Base-by-base conservation (phyloP, 2,797 vertebrate species). In the Podargus strigoides region DNA sequence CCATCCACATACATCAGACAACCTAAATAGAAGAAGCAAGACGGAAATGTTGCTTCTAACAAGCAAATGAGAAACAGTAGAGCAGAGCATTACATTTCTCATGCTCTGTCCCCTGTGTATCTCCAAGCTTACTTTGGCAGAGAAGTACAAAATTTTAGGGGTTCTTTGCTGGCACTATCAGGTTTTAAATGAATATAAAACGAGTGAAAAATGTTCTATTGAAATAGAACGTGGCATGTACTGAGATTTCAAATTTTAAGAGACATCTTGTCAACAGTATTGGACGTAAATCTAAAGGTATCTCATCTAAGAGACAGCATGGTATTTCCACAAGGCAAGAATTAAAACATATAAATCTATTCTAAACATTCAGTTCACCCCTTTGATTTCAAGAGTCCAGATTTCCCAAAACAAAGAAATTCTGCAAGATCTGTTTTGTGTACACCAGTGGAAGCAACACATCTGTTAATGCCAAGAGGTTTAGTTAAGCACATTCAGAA, bases 401-500 rank as follows among this genome's bases (percentile, higher is more conserved):
- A 85, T 90, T 94, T 92, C 93, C 85, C 78, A 50, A 94, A 96
- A 91, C 87, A 96, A 95, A 94, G 87, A 92, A 95, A 89, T 91
- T 91, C 83, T 90, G 85, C 63, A 85, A 93, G 95, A 69, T 96
- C 92, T 90, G 82, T 74, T 96, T 87, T 91, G 59, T 93, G 83
- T 91, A 93, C 83, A 64, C 41, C 89, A 95, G 83, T 96, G 90
- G 93, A 96, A 94, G 85, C 89, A 91, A 94, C 39, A 74, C 94
- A 96, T 97, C 91, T 94, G 94, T 91, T 93, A 90, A 88, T 87
- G 94, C 95, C 95, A 94, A 93, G 90, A 94, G 90, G 87, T 94
- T 96, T 82, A 94, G 95, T 95, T 94, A 96, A 96, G 94, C 89
- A 93, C 87, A 95, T 96, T 96, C 91, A 95, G 89, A 96, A 93